Conservation (phyloP, 2,797 vertebrate species). For the Neostethus bicornis region DNA sequence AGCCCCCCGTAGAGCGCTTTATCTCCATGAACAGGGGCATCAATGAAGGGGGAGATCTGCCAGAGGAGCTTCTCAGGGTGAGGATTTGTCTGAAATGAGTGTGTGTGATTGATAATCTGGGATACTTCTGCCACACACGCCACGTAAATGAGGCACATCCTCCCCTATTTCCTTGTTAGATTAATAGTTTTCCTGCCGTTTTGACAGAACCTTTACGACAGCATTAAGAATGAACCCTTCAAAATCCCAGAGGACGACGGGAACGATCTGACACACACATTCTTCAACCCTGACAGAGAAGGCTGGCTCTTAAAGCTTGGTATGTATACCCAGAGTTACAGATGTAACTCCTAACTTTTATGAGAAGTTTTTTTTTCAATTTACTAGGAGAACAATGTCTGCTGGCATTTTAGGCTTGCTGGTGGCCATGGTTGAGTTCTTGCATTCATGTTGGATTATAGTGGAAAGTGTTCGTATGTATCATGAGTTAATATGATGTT, state of each 20-base stretch:
- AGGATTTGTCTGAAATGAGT: conserved; percentile 48
- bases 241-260: conserved; percentile 98
- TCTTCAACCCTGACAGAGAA: conserved; percentile 98
- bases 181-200: conserved; percentile 6
- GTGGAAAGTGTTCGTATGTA: background rate
- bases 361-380: conserved; percentile 5
- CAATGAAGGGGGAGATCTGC: conserved; percentile 96
- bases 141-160: conserved; percentile 18
- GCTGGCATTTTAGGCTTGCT: conserved; percentile 5
- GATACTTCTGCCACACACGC: conserved; percentile 7
- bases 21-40: conserved; percentile 98
- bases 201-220: conserved; percentile 95
- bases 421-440: background rate
- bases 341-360: conserved; percentile 2
- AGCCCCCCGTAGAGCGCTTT: conserved; percentile 93
- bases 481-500: background rate
- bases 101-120: conserved; percentile 20
- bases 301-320: conserved; percentile 98
- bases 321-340: conserved; percentile 67
- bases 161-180: conserved; percentile 18
- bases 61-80: conserved; percentile 94
- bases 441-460: background rate
- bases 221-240: conserved; percentile 98
- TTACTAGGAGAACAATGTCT: conserved; percentile 5
- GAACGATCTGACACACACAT: conserved; percentile 96